These are phyloP conservation scores for Dreissena rostriformis DNA, from an alignment of 1,140 invertebrate genomes.

Conservation along the genomic window DNA sequence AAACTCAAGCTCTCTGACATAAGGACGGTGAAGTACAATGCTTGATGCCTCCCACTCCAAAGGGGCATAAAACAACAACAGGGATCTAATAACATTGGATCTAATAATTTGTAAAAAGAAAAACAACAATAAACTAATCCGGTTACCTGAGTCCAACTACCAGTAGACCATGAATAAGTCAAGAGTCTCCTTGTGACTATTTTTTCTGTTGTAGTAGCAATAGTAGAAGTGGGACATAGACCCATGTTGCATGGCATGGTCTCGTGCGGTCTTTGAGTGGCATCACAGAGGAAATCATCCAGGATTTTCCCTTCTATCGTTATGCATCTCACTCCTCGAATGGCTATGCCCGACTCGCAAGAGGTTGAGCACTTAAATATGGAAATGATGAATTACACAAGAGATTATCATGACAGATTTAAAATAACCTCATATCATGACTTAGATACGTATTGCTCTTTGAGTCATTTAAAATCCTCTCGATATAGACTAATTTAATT, in stretches of 20 bases:
- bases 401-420: too few species aligned
- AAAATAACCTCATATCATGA: too few species aligned
- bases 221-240: slow-evolving; percentile 82
- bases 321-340: slow-evolving; percentile 80
- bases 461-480: too few species aligned
- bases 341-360: slow-evolving; percentile 84
- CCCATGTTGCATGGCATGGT: slow-evolving; percentile 82
- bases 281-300: slow-evolving; percentile 80
- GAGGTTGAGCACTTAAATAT: slow-evolving; percentile 63
- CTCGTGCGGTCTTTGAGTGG: slow-evolving; percentile 81
- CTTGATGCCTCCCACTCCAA: too few species aligned
- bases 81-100: too few species aligned
- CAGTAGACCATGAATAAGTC: slow-evolving; percentile 35
- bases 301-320: slow-evolving; percentile 59
- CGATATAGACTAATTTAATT: too few species aligned
- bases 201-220: slow-evolving; percentile 47
- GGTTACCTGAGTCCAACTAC: slow-evolving; percentile 51
- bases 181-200: not conserved
- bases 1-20: too few species aligned
- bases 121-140: not conserved
- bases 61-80: too few species aligned
- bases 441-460: too few species aligned
- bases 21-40: too few species aligned
- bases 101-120: too few species aligned
- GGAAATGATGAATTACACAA: too few species aligned